phyloP scores from a whole-genome alignment of 2,888 invertebrate species.

The Melieria picta region DNA sequence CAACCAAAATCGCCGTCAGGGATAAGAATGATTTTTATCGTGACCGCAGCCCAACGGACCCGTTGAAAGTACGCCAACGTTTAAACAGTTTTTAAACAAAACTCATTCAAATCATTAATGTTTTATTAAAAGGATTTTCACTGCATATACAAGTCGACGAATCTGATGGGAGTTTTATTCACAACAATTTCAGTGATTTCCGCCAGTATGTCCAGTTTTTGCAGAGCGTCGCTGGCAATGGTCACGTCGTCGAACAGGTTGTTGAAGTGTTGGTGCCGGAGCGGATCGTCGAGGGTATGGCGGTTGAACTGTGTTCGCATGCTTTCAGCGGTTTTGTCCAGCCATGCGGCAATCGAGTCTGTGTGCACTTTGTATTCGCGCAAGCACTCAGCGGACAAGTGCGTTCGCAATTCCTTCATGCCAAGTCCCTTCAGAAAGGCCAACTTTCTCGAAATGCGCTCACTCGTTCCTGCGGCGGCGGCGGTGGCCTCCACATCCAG shows the following conservation, averaged over 20 bases:
- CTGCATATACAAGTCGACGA: too few species aligned
- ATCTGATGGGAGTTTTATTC: constrained; percentile 35
- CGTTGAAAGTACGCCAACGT: too few species aligned
- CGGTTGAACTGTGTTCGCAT: constrained; percentile 29
- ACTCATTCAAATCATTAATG: too few species aligned
- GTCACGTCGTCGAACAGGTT: not conserved
- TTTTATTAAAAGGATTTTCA: too few species aligned
- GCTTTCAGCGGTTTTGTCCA: constrained; percentile 36
- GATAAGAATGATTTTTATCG: too few species aligned
- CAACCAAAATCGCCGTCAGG: too few species aligned
- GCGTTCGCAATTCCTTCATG: constrained; percentile 19
- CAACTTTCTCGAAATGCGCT: constrained; percentile 10
- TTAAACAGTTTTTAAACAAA: too few species aligned
- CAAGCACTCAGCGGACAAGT: constrained; percentile 28
- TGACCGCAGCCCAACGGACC: too few species aligned
- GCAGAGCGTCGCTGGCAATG: constrained; percentile 35
- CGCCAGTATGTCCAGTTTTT: constrained; percentile 33
- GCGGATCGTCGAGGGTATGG: constrained; percentile 26
- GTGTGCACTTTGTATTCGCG: constrained; percentile 21
- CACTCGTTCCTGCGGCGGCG: not conserved
- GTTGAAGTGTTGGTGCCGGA: constrained; percentile 1
- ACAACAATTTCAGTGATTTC: constrained; percentile 36
- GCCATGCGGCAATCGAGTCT: constrained; percentile 32
- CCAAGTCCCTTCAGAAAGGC: constrained; percentile 25
- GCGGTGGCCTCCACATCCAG: not conserved